phyloP scores from a whole-genome alignment of 2,113 vertebrate species.

The Daphoenositta chrysoptera region DNA sequence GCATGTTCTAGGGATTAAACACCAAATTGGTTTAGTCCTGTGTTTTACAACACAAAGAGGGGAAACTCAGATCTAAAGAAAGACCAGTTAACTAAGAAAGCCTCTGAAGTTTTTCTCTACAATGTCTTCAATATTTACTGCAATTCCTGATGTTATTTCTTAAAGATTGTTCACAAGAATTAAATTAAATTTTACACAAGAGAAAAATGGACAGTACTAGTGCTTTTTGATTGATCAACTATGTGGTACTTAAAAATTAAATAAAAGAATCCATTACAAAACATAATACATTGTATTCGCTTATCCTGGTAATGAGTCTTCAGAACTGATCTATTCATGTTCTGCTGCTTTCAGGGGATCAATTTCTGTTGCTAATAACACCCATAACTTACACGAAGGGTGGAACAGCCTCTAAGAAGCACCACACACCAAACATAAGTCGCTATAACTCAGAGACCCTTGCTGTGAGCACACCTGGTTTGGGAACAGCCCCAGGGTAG shows the following conservation, averaged over 20 bases:
- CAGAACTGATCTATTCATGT: background rate
- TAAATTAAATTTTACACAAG: slow-evolving; percentile 36
- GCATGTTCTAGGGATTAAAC: slow-evolving; percentile 7
- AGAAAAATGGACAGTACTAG: background rate
- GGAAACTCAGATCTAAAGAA: background rate
- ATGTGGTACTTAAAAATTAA: background rate
- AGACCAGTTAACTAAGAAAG: slow-evolving; percentile 13
- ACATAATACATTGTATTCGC: background rate
- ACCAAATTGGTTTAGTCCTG: slow-evolving; percentile 21
- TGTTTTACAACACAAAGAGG: slow-evolving; percentile 17
- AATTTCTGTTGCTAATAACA: background rate
- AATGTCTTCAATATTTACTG: background rate
- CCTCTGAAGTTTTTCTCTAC: background rate
- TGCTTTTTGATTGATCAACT: slow-evolving; percentile 8
- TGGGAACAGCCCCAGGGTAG: background rate
- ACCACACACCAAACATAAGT: background rate
- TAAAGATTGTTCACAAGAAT: slow-evolving; percentile 24
- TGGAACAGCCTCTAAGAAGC: background rate
- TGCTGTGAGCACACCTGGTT: background rate
- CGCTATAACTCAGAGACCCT: background rate
- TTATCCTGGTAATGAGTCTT: slow-evolving; percentile 6
- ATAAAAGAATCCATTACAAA: slow-evolving; percentile 3
- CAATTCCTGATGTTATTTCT: slow-evolving; percentile 16
- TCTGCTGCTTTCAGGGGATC: background rate
- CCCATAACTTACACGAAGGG: background rate